Conservation (phyloP, 2,797 vertebrate genomes). For the Poecilia wingei region DNA sequence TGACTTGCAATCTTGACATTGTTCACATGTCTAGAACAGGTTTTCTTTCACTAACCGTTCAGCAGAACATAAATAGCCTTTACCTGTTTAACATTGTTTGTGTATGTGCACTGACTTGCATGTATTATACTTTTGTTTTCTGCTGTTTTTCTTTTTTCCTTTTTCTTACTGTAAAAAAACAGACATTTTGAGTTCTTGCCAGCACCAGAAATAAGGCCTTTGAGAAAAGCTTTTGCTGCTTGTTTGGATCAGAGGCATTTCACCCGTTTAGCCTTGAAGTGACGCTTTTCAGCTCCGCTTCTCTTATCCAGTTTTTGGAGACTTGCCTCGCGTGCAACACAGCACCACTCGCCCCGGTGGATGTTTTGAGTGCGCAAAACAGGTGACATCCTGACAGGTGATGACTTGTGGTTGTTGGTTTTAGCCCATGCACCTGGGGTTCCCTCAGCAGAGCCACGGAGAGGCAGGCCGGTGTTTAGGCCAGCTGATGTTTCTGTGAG, state of each 20-base stretch:
- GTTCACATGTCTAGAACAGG: slow-evolving; percentile 29
- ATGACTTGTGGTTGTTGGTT: slow-evolving; percentile 56
- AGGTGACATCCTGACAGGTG: slow-evolving; percentile 64
- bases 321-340: slow-evolving; percentile 19
- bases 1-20: slow-evolving; percentile 34
- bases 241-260: slow-evolving; percentile 68
- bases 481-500: slow-evolving; percentile 60
- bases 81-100: slow-evolving; percentile 15
- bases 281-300: slow-evolving; percentile 41
- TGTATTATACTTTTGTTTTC: slow-evolving; percentile 13
- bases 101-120: slow-evolving; percentile 13
- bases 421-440: slow-evolving; percentile 65
- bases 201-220: slow-evolving; percentile 44
- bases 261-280: slow-evolving; percentile 45
- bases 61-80: slow-evolving; percentile 22
- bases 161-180: slow-evolving; percentile 3
- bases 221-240: slow-evolving; percentile 45
- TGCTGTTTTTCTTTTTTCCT: neutral
- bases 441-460: slow-evolving; percentile 23
- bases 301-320: slow-evolving; percentile 31
- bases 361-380: slow-evolving; percentile 57
- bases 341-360: slow-evolving; percentile 24
- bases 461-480: slow-evolving; percentile 37
- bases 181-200: slow-evolving; percentile 32
- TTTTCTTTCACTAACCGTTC: slow-evolving; percentile 32